Percentiles rank a stretch among this genome's conserved stretches.
Conservation (phyloP, 2,888 invertebrate genomes). For the Piscicola geometra region DNA sequence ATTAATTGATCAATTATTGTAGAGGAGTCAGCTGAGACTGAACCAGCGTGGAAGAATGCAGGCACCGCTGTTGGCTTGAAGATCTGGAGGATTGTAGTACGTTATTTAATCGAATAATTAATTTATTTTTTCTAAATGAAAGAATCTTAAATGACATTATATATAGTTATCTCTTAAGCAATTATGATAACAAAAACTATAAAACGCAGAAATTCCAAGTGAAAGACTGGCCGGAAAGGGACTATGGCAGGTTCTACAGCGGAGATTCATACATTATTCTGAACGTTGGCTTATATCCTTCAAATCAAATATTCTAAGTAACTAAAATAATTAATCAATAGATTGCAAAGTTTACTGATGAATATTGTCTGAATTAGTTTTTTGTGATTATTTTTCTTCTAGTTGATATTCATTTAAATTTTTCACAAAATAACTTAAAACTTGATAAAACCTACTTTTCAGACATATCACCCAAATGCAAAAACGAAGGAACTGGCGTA, state of each 20-base stretch:
- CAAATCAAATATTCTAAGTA: too few species aligned
- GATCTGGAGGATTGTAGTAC: conserved; percentile 54
- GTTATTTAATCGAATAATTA: conserved; percentile 40
- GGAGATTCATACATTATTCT: conserved; percentile 46
- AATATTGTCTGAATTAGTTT: not conserved
- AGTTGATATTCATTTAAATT: not conserved
- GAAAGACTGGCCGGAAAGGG: conserved; percentile 44
- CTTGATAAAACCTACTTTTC: conserved; percentile 4
- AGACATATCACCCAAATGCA: conserved; percentile 51
- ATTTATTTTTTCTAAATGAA: too few species aligned
- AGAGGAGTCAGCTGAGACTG: conserved; percentile 53
- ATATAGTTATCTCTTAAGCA: too few species aligned
- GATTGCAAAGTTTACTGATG: not conserved
- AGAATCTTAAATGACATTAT: too few species aligned
- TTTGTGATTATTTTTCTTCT: not conserved
- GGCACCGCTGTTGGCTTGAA: conserved; percentile 49
- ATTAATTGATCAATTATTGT: too few species aligned
- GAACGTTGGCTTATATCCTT: conserved; percentile 40
- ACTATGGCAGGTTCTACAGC: conserved; percentile 45
- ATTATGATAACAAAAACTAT: not conserved
- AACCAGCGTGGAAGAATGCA: conserved; percentile 51
- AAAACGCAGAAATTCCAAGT: conserved; percentile 44
- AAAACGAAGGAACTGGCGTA: conserved; percentile 48
- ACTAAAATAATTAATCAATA: not conserved
- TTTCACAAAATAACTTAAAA: not conserved